phyloP scores from a whole-genome alignment of 64 coral and sea anemone species.

The Actinia equina region DNA sequence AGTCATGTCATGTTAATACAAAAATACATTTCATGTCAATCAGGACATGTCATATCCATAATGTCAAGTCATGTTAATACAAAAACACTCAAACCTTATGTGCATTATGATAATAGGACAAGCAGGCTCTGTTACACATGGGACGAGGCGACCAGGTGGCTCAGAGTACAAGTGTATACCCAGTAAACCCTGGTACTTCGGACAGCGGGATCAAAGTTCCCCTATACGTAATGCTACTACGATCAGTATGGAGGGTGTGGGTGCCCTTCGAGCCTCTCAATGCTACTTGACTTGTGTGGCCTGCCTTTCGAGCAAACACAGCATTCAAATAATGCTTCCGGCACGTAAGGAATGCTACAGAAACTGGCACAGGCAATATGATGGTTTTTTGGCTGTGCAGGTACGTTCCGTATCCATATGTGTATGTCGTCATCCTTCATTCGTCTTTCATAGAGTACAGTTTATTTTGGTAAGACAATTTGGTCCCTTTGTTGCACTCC shows the following conservation, averaged over 20 bases:
- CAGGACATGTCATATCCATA: too few species aligned
- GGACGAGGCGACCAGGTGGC: slow-evolving; percentile 39
- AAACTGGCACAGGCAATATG: slow-evolving; percentile 78
- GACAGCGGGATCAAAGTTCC: slow-evolving; percentile 22
- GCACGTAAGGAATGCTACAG: slow-evolving; percentile 82
- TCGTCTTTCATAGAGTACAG: too few species aligned
- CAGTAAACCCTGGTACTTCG: slow-evolving; percentile 73
- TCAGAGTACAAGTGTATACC: slow-evolving; percentile 67
- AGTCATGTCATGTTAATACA: too few species aligned
- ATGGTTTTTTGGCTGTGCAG: slow-evolving; percentile 75
- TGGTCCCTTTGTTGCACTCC: too few species aligned
- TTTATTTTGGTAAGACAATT: too few species aligned
- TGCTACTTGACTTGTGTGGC: slow-evolving; percentile 58
- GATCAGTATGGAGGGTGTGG: neutral
- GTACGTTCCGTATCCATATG: neutral
- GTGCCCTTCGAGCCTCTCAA: slow-evolving; percentile 36
- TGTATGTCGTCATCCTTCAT: too few species aligned
- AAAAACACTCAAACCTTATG: too few species aligned
- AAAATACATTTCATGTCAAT: too few species aligned
- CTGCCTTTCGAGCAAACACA: slow-evolving; percentile 65
- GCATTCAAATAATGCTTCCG: slow-evolving; percentile 69
- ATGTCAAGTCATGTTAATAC: too few species aligned
- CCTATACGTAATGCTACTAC: slow-evolving; percentile 21
- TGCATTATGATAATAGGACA: slow-evolving; percentile 29
- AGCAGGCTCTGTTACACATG: slow-evolving; percentile 62